These are phyloP conservation scores for Hafferia zeledoni DNA, from an alignment of 2,797 vertebrate species.

Conservation along the genomic window DNA sequence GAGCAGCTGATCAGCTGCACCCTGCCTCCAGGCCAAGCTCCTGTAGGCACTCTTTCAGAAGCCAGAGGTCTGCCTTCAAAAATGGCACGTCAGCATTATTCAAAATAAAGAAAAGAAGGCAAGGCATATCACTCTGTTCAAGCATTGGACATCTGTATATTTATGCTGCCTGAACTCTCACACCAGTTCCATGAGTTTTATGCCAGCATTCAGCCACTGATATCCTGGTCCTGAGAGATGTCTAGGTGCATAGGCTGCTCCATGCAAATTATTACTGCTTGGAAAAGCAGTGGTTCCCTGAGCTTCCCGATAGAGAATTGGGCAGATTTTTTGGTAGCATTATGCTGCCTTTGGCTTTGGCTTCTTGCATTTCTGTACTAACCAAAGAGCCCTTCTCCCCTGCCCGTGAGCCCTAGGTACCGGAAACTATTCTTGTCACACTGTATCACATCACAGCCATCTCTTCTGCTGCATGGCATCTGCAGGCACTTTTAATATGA, in stretches of 20 bases:
- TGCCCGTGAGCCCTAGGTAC: background rate
- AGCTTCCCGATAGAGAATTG: background rate
- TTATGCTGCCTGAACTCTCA: background rate
- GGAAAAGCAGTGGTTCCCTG: background rate
- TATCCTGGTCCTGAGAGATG: background rate
- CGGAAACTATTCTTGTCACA: background rate
- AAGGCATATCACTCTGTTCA: background rate
- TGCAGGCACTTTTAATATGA: background rate
- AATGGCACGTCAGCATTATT: background rate
- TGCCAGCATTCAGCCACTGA: background rate
- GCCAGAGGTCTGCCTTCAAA: background rate
- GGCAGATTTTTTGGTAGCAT: background rate
- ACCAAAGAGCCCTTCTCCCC: background rate
- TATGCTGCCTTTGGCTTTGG: background rate
- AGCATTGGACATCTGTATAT: background rate
- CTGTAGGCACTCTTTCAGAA: background rate
- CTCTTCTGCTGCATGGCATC: accelerated
- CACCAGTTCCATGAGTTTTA: background rate
- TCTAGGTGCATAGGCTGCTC: background rate
- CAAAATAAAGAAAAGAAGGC: background rate
- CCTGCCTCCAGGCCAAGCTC: background rate
- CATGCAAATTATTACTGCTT: background rate
- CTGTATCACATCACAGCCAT: background rate
- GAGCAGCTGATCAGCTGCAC: background rate
- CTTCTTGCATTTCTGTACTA: background rate